phyloP scores from a whole-genome alignment of 2,113 vertebrate genomes.

The Erythrolamprus reginae region DNA sequence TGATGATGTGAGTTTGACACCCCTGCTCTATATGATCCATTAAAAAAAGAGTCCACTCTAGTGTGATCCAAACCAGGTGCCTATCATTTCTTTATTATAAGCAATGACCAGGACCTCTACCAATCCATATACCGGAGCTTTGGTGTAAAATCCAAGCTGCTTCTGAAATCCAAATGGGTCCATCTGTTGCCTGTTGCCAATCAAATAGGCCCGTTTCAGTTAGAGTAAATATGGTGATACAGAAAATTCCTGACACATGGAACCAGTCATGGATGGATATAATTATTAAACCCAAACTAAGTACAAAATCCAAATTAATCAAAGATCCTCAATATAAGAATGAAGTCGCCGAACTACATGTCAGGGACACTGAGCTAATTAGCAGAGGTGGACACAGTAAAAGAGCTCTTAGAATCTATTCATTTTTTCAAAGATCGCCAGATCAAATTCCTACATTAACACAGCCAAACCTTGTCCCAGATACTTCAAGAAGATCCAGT shows the following conservation, averaged over 20 bases:
- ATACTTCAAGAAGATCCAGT: neutral
- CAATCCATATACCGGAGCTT: neutral
- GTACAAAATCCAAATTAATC: neutral
- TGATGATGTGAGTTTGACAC: too few relatives aligned
- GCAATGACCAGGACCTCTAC: neutral
- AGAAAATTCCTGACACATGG: neutral
- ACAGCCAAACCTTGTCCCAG: neutral
- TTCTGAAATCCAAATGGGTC: neutral
- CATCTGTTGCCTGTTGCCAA: neutral
- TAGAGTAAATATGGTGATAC: neutral
- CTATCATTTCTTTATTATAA: neutral
- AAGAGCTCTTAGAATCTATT: neutral
- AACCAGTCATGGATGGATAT: neutral
- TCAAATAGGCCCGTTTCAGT: neutral
- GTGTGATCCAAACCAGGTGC: neutral
- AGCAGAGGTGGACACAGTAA: neutral
- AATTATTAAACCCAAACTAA: neutral
- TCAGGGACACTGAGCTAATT: neutral
- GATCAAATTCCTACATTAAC: neutral
- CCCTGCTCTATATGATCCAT: neutral
- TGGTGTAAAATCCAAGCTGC: neutral
- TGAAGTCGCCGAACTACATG: neutral
- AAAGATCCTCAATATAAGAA: neutral
- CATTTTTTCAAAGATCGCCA: neutral
- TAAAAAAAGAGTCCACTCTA: neutral